These are phyloP conservation scores for Astreopora myriophthalma DNA, from an alignment of 64 coral and sea anemone species.

Conservation along the genomic window DNA sequence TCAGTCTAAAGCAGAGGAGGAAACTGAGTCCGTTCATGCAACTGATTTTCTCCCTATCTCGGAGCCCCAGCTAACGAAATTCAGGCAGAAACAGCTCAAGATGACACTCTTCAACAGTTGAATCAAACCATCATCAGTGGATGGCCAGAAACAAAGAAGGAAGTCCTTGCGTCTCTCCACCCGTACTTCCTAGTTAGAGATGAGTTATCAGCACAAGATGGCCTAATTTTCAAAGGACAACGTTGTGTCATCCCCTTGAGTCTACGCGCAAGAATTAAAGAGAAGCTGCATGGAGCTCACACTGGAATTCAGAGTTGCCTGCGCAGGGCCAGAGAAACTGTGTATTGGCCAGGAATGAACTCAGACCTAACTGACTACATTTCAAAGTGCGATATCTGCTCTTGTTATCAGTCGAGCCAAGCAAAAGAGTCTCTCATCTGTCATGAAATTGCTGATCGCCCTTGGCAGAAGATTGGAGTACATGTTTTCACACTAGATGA, in stretches of 20 bases:
- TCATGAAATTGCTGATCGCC: not conserved
- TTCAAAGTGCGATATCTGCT: not conserved
- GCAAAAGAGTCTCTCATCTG: not conserved
- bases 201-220: conserved; percentile 9
- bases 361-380: not conserved
- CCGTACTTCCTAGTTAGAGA: not conserved
- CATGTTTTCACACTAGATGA: not conserved
- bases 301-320: not conserved
- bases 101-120: not conserved
- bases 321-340: not conserved
- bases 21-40: too few species aligned
- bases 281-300: conserved; percentile 1
- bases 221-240: not conserved
- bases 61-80: not conserved
- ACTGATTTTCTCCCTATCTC: not conserved
- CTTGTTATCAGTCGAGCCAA: not conserved
- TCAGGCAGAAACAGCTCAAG: too few species aligned
- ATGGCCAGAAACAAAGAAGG: not conserved
- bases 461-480: conserved; percentile 14
- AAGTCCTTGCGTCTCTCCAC: not conserved
- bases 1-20: not conserved
- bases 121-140: not conserved
- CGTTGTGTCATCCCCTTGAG: not conserved
- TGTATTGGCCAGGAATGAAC: conserved; percentile 35
- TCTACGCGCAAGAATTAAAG: not conserved